phyloP scores from a whole-genome alignment of 1,140 invertebrate genomes.

The Micrasema minimum region DNA sequence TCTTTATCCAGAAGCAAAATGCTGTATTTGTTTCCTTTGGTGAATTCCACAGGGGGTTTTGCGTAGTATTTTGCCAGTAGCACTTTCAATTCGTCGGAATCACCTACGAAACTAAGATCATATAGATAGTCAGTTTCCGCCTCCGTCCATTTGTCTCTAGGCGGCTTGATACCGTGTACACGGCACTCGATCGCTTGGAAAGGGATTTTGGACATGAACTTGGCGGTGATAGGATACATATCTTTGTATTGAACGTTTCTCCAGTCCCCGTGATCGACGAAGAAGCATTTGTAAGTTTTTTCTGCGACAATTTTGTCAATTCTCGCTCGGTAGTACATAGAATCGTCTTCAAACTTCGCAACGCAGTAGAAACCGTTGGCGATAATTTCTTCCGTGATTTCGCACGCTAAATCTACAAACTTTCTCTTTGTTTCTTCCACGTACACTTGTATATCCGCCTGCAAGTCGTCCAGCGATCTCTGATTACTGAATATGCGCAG shows the following conservation, averaged over 20 bases:
- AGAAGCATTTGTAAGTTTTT: constrained; percentile 58
- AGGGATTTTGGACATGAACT: constrained; percentile 58
- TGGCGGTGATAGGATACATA: constrained; percentile 57
- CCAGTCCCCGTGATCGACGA: constrained; percentile 63
- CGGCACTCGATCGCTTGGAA: constrained; percentile 66
- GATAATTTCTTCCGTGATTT: constrained; percentile 44
- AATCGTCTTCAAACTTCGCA: constrained; percentile 60
- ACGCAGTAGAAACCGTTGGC: constrained; percentile 57
- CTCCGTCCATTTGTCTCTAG: constrained; percentile 58
- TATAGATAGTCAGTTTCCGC: constrained; percentile 59
- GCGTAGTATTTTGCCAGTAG: constrained; percentile 59
- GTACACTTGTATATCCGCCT: constrained; percentile 59
- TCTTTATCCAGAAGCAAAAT: constrained; percentile 59
- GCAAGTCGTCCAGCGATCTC: constrained; percentile 55
- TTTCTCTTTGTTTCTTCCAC: constrained; percentile 42
- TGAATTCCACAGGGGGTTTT: constrained; percentile 58
- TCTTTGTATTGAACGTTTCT: constrained; percentile 54
- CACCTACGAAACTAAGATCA: constrained; percentile 56
- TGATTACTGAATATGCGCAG: constrained; percentile 58
- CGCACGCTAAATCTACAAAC: constrained; percentile 48
- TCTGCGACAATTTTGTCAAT: constrained; percentile 53
- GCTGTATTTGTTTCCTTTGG: constrained; percentile 61
- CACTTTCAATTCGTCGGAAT: constrained; percentile 56
- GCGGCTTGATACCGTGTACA: constrained; percentile 58
- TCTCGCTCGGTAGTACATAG: constrained; percentile 59